Percentiles rank a stretch among this genome's conserved stretches.
phyloP scores from a whole-genome alignment of 2,113 vertebrate genomes.

The Peucedramus taeniatus region DNA sequence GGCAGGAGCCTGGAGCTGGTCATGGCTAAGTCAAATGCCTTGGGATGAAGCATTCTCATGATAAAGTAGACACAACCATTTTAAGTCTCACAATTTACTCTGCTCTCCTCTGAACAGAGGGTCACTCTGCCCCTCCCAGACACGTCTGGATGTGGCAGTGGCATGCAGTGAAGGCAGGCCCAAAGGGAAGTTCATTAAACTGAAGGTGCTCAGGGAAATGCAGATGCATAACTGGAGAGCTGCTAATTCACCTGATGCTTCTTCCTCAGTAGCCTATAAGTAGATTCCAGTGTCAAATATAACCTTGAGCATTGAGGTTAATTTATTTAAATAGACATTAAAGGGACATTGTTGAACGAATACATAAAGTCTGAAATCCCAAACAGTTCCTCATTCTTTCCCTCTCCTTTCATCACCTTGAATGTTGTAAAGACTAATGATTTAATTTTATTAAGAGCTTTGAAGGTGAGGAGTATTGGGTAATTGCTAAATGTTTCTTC shows the following conservation, averaged over 20 bases:
- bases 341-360: not conserved
- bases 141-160: not conserved
- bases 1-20: not conserved
- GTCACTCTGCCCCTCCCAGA: not conserved
- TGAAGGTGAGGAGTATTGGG: slow-evolving; percentile 13
- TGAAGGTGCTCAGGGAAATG: not conserved
- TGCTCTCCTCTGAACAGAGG: not conserved
- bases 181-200: not conserved
- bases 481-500: slow-evolving; percentile 36
- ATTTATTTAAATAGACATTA: slow-evolving; percentile 41
- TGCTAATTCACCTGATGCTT: slow-evolving; percentile 7
- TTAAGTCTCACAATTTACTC: not conserved
- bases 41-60: not conserved
- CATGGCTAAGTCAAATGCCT: not conserved
- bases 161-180: not conserved
- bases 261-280: not conserved
- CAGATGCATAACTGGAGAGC: not conserved
- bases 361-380: slow-evolving; percentile 4
- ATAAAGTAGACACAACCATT: not conserved
- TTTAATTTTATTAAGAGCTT: slow-evolving; percentile 49
- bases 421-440: slow-evolving; percentile 32
- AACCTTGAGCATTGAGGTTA: slow-evolving; percentile 33
- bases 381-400: slow-evolving; percentile 39
- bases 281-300: slow-evolving; percentile 6
- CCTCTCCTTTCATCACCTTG: slow-evolving; percentile 34